phyloP scores from a whole-genome alignment of 2,888 invertebrate genomes.

The Dolomedes plantarius region DNA sequence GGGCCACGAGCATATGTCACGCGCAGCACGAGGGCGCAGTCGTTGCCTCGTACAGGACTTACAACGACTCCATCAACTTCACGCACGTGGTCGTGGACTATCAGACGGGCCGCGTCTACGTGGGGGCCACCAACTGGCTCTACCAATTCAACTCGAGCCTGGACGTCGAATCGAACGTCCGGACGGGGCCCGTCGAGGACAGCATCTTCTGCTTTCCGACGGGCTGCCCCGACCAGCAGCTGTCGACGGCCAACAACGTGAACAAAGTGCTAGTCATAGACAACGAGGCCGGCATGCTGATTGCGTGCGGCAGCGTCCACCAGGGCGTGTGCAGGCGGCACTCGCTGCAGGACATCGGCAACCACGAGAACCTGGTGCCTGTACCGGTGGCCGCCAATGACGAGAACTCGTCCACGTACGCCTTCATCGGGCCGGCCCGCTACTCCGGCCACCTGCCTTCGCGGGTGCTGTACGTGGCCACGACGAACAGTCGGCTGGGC shows the following conservation, averaged over 20 bases:
- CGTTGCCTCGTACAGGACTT: constrained; percentile 70
- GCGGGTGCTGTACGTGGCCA: constrained; percentile 93
- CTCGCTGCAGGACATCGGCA: constrained; percentile 86
- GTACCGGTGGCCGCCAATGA: constrained; percentile 94
- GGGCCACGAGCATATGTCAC: constrained; percentile 61
- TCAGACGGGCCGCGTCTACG: constrained; percentile 83
- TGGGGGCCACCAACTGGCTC: constrained; percentile 90
- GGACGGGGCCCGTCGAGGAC: constrained; percentile 89
- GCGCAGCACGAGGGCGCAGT: constrained; percentile 56
- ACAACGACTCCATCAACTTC: constrained; percentile 74
- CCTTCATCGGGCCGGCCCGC: constrained; percentile 92
- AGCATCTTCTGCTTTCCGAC: constrained; percentile 92
- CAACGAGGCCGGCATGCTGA: constrained; percentile 85
- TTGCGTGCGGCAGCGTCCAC: constrained; percentile 91
- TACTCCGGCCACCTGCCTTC: constrained; percentile 76
- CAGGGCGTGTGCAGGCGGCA: constrained; percentile 94
- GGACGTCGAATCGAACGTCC: constrained; percentile 84
- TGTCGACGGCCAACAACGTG: constrained; percentile 87
- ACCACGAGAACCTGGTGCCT: constrained; percentile 85
- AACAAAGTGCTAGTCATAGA: constrained; percentile 92
- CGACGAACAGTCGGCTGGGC: constrained; percentile 94
- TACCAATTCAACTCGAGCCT: constrained; percentile 87
- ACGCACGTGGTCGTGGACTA: constrained; percentile 78
- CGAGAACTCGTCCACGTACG: constrained; percentile 91
- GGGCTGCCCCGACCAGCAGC: constrained; percentile 82